Evolutionary conservation across 2,797 vertebrate species (phyloP).

Genomic region (Tragopan temminckii): DNA sequence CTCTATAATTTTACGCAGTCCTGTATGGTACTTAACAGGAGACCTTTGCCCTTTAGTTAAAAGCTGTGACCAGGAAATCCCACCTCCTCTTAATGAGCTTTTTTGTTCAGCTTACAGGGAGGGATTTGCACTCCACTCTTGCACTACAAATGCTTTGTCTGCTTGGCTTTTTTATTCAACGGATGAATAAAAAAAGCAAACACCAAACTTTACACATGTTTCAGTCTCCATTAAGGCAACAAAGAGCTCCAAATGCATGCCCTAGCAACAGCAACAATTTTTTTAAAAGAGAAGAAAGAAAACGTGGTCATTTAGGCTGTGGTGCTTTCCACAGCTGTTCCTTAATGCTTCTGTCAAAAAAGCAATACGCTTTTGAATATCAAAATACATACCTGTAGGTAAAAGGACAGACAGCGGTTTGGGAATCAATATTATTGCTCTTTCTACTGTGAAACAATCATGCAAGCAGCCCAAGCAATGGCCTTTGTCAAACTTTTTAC

Average conservation of each 20-base stretch:
- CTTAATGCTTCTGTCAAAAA: conserved; percentile 20
- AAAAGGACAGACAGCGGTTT: conserved; percentile 38
- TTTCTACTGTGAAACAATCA: conserved; percentile 35
- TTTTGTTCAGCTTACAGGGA: conserved; percentile 79
- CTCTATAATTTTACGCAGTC: conserved; percentile 72
- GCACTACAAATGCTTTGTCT: conserved; percentile 78
- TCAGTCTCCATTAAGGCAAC: conserved; percentile 80
- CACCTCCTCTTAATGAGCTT: conserved; percentile 81
- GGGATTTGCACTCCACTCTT: conserved; percentile 71
- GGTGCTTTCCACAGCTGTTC: neutral
- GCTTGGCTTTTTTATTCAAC: conserved; percentile 74
- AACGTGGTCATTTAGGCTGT: conserved; percentile 25
- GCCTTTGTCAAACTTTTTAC: conserved; percentile 43
- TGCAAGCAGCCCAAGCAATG: neutral
- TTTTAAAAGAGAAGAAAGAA: conserved; percentile 22
- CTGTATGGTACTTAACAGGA: conserved; percentile 80
- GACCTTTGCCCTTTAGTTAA: conserved; percentile 83
- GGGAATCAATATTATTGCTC: conserved; percentile 19
- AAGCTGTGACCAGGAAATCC: conserved; percentile 83
- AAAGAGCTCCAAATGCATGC: conserved; percentile 72
- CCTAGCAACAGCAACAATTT: conserved; percentile 49
- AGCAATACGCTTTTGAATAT: neutral
- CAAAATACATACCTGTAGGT: neutral
- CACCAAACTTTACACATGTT: conserved; percentile 62
- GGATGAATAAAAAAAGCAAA: conserved; percentile 77